Percentiles rank a stretch among this genome's conserved stretches.
Conservation (phyloP, 1,140 invertebrate species). For the Sycophaga agraensis region DNA sequence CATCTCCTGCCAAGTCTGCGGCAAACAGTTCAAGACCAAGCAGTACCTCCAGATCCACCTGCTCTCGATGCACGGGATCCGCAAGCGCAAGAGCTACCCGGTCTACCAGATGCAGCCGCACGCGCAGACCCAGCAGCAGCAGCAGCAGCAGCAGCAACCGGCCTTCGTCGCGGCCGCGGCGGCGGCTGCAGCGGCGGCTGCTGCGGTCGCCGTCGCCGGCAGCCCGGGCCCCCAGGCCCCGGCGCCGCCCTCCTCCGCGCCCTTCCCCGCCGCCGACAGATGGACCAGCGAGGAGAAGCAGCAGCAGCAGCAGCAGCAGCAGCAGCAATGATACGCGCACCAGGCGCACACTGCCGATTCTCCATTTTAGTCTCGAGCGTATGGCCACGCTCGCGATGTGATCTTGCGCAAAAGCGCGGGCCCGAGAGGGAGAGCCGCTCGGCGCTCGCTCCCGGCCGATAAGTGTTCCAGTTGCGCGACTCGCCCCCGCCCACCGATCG, state of each 20-base stretch:
- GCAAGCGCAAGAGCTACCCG: constrained; percentile 62
- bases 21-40: constrained; percentile 70
- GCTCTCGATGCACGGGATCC: constrained; percentile 69
- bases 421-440: background rate
- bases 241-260: constrained; percentile 32
- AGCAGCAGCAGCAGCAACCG: constrained; percentile 41
- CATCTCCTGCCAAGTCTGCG: constrained; percentile 66
- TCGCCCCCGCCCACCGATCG: constrained; percentile 11
- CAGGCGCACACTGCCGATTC: background rate
- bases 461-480: too few relatives aligned
- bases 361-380: constrained; percentile 2
- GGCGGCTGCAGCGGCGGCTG: background rate
- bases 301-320: background rate
- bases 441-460: too few relatives aligned
- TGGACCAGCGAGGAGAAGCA: constrained; percentile 13
- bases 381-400: background rate
- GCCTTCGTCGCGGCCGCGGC: constrained; percentile 25
- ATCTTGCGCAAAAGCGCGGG: background rate
- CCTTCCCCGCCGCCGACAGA: constrained; percentile 17
- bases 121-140: constrained; percentile 31
- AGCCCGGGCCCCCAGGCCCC: too few relatives aligned
- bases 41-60: constrained; percentile 72
- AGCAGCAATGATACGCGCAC: background rate
- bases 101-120: constrained; percentile 50
- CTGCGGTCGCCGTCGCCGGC: background rate